Evolutionary conservation across 1,140 invertebrate genomes (phyloP), one percentile per base, ranked within the genome.

Genomic region (Spodoptera frugiperda): DNA sequence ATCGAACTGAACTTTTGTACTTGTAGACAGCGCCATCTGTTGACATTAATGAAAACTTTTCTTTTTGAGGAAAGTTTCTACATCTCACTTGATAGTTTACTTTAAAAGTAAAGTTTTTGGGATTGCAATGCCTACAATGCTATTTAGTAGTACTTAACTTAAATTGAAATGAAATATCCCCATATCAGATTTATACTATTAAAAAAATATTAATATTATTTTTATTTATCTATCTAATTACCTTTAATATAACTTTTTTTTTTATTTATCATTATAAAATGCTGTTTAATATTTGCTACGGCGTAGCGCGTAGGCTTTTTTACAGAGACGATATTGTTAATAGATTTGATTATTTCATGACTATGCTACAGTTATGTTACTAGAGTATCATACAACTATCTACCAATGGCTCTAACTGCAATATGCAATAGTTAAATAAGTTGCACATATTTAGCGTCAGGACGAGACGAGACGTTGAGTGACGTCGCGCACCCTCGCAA

Each of bases 401-500:
- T 9, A 6, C 4, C 1, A 39, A 39, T 6, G 8, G 15, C 48
- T 33, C 15, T 51, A n/a, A 8, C 48, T 54, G 51, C 33, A 57
- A 54, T 71, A 73, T 73, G 55, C 48, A 73, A 3, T 70, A 17
- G 9, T 10, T 63, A 61, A 54, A 75, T 65, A 65, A 33, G 5
- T 68, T 57, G 70, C 70, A 67, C 59, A 59, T 55, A 39, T 39
- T 39, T 39, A 73, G 30, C 30, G 25, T 39, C 19, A 33, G n/a
- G 30, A 53, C 65, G 49, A 70, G 73, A 71, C 72, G 49, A 75
- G 73, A 48, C 63, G 63, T 57, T 76, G 78, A 78, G 65, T 81
- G 74, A 78, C 80, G 57, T 33, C 30, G 46, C 57, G 57, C 54
- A 76, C 73, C 79, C 79, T 76, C 65, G 17, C 76, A 86, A 84